Evolutionary conservation across 2,888 invertebrate species (phyloP).

Genomic region (Amblyjoppa proteus): DNA sequence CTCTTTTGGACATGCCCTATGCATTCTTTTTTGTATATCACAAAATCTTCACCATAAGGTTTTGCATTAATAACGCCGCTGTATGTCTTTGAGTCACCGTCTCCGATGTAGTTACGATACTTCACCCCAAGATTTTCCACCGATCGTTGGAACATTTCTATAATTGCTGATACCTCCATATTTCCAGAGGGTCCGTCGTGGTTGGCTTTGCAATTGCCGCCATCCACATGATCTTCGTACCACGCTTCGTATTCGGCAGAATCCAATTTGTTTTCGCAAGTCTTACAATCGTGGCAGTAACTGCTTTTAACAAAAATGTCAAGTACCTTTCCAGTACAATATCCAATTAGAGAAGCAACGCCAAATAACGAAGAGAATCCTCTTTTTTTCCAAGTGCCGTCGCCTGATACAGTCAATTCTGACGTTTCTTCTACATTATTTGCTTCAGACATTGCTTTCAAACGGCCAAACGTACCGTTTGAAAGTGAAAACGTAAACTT

Average conservation of each 20-base stretch:
- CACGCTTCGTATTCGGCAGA: slow-evolving; percentile 44
- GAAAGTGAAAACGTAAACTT: too few species aligned
- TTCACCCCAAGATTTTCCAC: slow-evolving; percentile 52
- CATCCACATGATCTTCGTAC: slow-evolving; percentile 54
- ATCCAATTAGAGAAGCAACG: slow-evolving; percentile 60
- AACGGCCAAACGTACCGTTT: too few species aligned
- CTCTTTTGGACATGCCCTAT: slow-evolving; percentile 61
- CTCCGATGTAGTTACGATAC: slow-evolving; percentile 65
- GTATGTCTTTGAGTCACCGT: neutral
- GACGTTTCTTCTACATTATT: neutral
- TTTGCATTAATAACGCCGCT: neutral
- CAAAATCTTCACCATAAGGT: slow-evolving; percentile 19
- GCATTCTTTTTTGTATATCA: slow-evolving; percentile 47
- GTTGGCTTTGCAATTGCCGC: slow-evolving; percentile 63
- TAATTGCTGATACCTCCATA: slow-evolving; percentile 69
- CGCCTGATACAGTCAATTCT: slow-evolving; percentile 56
- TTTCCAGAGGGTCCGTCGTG: slow-evolving; percentile 61
- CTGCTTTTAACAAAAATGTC: slow-evolving; percentile 60
- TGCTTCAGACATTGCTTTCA: neutral
- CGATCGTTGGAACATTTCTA: slow-evolving; percentile 67
- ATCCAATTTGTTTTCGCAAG: slow-evolving; percentile 66
- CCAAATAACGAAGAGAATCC: slow-evolving; percentile 63
- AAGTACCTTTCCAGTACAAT: slow-evolving; percentile 60
- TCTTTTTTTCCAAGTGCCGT: neutral
- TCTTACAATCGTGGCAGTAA: slow-evolving; percentile 63